Evolutionary conservation across 1,140 invertebrate genomes (phyloP), one percentile per base, ranked within the genome.

Genomic region (Drosophila kepulauana): DNA sequence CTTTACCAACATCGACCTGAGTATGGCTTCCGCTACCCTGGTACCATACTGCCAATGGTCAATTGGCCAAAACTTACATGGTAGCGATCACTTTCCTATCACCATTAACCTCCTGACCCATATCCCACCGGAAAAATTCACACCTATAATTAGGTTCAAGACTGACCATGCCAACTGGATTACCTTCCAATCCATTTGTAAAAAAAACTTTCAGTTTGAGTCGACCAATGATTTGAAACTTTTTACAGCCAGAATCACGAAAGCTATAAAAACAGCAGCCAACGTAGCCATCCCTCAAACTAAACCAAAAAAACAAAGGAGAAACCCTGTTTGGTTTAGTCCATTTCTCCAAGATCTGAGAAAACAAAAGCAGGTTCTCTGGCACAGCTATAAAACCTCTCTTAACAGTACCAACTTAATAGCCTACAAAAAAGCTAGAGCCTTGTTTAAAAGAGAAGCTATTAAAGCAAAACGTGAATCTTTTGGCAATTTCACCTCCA

Each of bases 31-130:
- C 7, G 33, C 33, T 35, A 6, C 61, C 11, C n/a, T 38, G 38
- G 41, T 78, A 7, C 30, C 52, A 7, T 48, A 56, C 28, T 62
- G 41, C 8, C 28, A 33, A n/a, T 78, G 62, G 62, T 48, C 61
- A 41, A 66, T 48, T 1, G 6, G 35, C 11, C 13, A 56, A 11
- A 30, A 67, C 45, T 49, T 66, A n/a, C 49, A 71, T 13, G 64
- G 64, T 1, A 78, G 75, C 25, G 64, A 78, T 15, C 51, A 73
- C n/a, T 78, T 64, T 13, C 75, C 69, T 1, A 71, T 35, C 33
- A 35, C 33, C 7, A 35, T 35, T 5, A 6, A 5, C 5, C 5
- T 35, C 7, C 33, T 6, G 33, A 35, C 33, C 7, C 5, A 35
- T 35, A 5, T 35, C 7, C 5, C 5, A 35, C 5, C 33, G 5